Conservation (phyloP, 2,113 vertebrate genomes). For the Pimephales promelas region DNA sequence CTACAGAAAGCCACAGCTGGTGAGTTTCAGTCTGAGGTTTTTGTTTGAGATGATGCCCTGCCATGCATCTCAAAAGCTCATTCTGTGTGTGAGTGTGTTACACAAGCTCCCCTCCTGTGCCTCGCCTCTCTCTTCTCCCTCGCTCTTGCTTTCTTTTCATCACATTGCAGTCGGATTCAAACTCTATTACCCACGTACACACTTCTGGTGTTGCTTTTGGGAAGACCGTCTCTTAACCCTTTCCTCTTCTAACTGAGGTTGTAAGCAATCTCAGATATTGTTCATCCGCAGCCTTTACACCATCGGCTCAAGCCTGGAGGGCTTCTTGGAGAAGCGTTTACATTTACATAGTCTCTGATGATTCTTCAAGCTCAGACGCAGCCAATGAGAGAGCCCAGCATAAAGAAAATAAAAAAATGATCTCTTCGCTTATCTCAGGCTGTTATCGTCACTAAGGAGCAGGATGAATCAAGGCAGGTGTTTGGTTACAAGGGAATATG, state of each 20-base stretch:
- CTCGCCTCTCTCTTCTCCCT: constrained; percentile 14
- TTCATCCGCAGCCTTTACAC: neutral
- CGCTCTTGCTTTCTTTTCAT: constrained; percentile 22
- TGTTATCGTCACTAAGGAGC: neutral
- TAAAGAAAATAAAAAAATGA: neutral
- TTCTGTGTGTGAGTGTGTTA: constrained; percentile 29
- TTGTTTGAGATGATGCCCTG: constrained; percentile 22
- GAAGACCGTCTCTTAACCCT: neutral
- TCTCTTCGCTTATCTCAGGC: neutral
- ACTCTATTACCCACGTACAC: constrained; percentile 21
- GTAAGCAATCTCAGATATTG: neutral
- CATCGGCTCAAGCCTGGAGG: neutral
- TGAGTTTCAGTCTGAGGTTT: constrained; percentile 68
- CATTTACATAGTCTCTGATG: neutral
- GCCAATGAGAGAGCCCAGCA: neutral
- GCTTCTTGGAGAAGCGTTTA: neutral
- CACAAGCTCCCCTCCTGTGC: constrained; percentile 22
- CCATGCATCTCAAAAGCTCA: constrained; percentile 32
- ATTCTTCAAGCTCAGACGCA: neutral
- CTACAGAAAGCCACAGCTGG: constrained; percentile 89
- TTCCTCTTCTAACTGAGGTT: neutral
- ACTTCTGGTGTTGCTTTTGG: constrained; percentile 2
- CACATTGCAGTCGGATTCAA: constrained; percentile 23
- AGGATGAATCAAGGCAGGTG: neutral
- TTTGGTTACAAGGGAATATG: neutral